Conservation (phyloP, 2,113 vertebrate species). For the Hemiscyllium ocellatum region DNA sequence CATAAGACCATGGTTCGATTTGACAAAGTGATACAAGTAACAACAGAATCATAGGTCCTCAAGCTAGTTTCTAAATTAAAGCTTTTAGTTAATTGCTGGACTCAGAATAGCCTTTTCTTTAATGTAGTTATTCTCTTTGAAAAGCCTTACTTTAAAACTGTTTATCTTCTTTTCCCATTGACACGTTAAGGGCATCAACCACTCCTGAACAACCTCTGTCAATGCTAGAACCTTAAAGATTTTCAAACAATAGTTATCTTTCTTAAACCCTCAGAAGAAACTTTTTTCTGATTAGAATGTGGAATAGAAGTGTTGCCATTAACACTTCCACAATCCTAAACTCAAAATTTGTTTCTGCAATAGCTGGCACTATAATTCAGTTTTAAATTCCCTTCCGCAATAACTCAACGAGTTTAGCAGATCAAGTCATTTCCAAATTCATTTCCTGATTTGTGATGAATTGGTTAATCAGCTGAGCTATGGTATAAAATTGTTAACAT, state of each 20-base stretch:
- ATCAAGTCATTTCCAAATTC: no score
- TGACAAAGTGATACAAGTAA: background rate
- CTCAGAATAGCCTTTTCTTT: background rate
- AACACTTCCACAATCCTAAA: background rate
- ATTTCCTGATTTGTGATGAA: no score
- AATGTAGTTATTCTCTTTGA: background rate
- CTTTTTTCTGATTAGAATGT: background rate
- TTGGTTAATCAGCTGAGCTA: no score
- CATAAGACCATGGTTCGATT: background rate
- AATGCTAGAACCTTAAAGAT: background rate
- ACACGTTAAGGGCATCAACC: background rate
- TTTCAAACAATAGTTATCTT: background rate
- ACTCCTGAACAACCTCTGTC: background rate
- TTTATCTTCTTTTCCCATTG: background rate
- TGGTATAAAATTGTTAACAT: no score
- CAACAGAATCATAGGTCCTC: background rate
- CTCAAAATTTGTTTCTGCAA: background rate
- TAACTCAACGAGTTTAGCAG: no score
- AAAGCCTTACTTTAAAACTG: background rate
- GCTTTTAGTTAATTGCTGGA: background rate
- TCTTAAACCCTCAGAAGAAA: background rate
- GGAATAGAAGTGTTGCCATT: background rate
- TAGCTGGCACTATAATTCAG: background rate
- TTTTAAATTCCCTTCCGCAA: no score
- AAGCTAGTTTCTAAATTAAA: background rate